Evolutionary conservation across 2,888 invertebrate species (phyloP).

Genomic region (Drosophila neotestacea): DNA sequence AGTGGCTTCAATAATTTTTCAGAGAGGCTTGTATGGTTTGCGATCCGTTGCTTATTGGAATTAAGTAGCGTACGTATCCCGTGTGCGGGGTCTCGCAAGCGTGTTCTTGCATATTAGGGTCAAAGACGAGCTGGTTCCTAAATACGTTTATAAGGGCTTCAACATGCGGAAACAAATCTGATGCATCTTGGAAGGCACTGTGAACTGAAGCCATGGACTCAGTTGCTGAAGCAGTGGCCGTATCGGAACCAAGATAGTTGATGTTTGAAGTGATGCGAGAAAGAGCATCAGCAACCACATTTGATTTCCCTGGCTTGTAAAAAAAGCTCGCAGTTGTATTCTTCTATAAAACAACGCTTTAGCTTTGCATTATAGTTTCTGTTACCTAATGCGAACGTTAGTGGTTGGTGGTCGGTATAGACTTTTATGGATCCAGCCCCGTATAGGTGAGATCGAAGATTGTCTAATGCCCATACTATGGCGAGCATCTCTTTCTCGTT

Average conservation of each 20-base stretch:
- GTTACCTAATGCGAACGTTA: too few relatives aligned
- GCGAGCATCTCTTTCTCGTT: too few relatives aligned
- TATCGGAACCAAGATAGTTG: not conserved
- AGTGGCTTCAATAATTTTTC: too few relatives aligned
- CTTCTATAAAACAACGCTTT: not conserved
- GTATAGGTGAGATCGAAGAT: conserved; percentile 1
- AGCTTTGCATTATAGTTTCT: not conserved
- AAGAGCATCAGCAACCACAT: not conserved
- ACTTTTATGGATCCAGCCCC: not conserved
- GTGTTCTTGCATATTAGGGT: not conserved
- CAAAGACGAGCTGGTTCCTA: not conserved
- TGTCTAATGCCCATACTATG: not conserved
- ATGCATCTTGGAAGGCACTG: not conserved
- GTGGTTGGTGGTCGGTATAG: not conserved
- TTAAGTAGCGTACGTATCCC: not conserved
- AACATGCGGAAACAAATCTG: not conserved
- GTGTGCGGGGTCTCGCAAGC: not conserved
- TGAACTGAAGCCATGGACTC: not conserved
- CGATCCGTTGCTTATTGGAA: not conserved
- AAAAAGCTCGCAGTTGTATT: not conserved
- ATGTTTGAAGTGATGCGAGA: not conserved
- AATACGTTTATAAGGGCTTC: not conserved
- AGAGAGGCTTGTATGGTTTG: too few relatives aligned
- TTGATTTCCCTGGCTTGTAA: not conserved
- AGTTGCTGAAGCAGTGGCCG: not conserved